Evolutionary conservation across 2,888 invertebrate genomes (phyloP).

Genomic region (Macrophya alboannulata): DNA sequence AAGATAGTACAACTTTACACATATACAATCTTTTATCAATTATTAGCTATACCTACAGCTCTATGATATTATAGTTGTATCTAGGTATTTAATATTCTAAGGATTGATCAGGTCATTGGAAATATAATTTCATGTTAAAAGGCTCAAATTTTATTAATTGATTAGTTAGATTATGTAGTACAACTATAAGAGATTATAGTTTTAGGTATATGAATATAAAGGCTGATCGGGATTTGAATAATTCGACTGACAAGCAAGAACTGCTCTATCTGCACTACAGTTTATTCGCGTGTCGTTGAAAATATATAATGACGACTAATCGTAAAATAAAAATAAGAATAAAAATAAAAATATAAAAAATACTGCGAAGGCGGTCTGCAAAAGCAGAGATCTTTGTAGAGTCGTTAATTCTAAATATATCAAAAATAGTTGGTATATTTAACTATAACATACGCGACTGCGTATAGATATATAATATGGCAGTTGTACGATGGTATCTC

Average conservation of each 20-base stretch:
- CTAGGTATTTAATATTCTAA: conserved; percentile 11
- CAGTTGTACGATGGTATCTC: neutral
- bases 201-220: neutral
- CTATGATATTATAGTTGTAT: neutral
- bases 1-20: neutral
- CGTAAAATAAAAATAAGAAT: neutral
- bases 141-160: neutral
- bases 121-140: neutral
- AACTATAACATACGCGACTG: neutral
- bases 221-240: neutral
- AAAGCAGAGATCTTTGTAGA: neutral
- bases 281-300: conserved; percentile 15
- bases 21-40: neutral
- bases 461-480: neutral
- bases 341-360: neutral
- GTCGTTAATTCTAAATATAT: conserved; percentile 50
- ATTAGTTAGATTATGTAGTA: neutral
- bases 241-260: neutral
- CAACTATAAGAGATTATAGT: too few species aligned
- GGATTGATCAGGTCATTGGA: neutral
- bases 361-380: neutral
- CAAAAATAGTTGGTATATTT: conserved; percentile 3
- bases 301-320: conserved; percentile 29
- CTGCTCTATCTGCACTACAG: too few species aligned
- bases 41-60: neutral